Conservation (phyloP, 2,113 vertebrate genomes). For the Eleginops maclovinus region DNA sequence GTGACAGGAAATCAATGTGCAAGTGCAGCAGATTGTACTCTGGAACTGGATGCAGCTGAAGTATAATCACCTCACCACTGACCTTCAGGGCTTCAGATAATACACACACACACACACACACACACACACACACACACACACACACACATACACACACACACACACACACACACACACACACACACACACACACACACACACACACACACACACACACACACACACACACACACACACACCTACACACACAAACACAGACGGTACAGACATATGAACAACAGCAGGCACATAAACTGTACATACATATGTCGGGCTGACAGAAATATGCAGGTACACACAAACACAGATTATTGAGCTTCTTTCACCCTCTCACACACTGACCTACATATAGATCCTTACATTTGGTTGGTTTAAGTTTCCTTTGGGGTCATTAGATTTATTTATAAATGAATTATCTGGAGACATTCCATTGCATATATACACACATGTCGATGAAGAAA, state of each 20-base stretch:
- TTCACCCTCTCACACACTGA: neutral
- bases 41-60: constrained; percentile 61
- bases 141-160: neutral
- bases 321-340: constrained; percentile 8
- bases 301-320: constrained; percentile 1
- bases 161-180: neutral
- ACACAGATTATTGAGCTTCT: constrained; percentile 17
- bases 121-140: constrained; percentile 22
- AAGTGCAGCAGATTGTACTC: constrained; percentile 68
- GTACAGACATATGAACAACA: neutral
- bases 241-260: neutral
- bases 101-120: constrained; percentile 39
- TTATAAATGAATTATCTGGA: constrained; percentile 3
- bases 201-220: constrained; percentile 23
- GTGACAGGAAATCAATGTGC: constrained; percentile 78
- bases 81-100: constrained; percentile 67
- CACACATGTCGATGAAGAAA: neutral
- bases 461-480: constrained; percentile 12
- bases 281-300: constrained; percentile 23
- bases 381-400: neutral
- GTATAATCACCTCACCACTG: constrained; percentile 64
- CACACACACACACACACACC: neutral
- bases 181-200: constrained; percentile 36
- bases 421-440: constrained; percentile 4
- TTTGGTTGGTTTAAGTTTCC: constrained; percentile 33